Conservation (phyloP, 2,888 invertebrate species). For the Hirtodrosophila confusa region DNA sequence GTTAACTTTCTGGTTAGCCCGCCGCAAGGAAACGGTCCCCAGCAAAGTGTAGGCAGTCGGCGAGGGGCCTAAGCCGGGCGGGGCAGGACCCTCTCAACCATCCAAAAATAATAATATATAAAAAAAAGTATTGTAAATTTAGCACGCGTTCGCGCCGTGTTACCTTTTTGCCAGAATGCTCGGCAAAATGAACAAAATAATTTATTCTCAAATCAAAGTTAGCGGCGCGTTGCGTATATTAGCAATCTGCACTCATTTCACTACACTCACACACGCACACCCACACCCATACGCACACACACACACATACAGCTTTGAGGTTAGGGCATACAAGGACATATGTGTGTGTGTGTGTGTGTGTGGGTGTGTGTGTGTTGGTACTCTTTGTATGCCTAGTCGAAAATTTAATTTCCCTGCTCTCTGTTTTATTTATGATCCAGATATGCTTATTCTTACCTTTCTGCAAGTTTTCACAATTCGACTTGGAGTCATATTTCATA, state of each 20-base stretch:
- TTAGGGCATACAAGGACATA: conserved; percentile 5
- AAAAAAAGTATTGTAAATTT: conserved; percentile 49
- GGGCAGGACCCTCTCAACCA: too few species aligned
- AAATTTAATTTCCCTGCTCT: conserved; percentile 80
- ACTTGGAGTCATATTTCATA: conserved; percentile 79
- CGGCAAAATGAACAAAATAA: conserved; percentile 69
- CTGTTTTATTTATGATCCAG: conserved; percentile 79
- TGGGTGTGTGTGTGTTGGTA: conserved; percentile 22
- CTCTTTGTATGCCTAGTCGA: conserved; percentile 64
- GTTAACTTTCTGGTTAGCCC: conserved; percentile 79
- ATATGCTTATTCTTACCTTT: conserved; percentile 81
- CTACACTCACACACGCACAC: conserved; percentile 30
- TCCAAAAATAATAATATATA: neutral
- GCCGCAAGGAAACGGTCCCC: conserved; percentile 47
- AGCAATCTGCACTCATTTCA: conserved; percentile 72
- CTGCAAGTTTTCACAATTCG: conserved; percentile 81
- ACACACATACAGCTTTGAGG: conserved; percentile 1
- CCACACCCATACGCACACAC: too few species aligned
- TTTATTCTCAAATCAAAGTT: conserved; percentile 80
- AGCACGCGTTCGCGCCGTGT: conserved; percentile 28
- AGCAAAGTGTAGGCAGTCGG: conserved; percentile 2
- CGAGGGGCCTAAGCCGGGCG: neutral
- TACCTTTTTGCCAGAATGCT: conserved; percentile 46
- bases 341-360: conserved; percentile 29
- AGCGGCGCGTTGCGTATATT: conserved; percentile 79